A percentile compares a stretch with the other conserved stretches of the same genome.
These are phyloP conservation scores for Xestia c-nigrum DNA, from an alignment of 2,888 invertebrate genomes.

Conservation along the genomic window DNA sequence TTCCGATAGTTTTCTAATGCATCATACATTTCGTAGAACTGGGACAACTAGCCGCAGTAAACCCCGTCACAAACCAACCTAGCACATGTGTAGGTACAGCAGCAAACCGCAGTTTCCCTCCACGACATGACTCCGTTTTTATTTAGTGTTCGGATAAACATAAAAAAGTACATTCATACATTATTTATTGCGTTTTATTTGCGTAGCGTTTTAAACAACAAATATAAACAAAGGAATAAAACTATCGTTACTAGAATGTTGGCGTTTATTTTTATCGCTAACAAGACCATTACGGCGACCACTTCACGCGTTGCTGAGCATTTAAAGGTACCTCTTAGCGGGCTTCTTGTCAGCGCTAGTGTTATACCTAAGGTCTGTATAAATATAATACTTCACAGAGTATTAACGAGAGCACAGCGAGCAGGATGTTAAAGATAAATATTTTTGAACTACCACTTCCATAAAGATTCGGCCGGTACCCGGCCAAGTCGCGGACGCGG, in stretches of 20 bases:
- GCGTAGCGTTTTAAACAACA: conserved; percentile 46
- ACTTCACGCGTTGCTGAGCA: conserved; percentile 18
- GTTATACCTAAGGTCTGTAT: conserved; percentile 1
- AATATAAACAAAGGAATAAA: conserved; percentile 49
- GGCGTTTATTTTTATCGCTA: conserved; percentile 52
- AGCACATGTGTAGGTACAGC: conserved; percentile 13
- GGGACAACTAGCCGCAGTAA: conserved; percentile 13
- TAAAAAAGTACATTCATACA: conserved; percentile 50
- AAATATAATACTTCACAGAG: neutral
- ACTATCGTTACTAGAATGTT: conserved; percentile 39
- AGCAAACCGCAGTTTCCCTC: conserved; percentile 50
- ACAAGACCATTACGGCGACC: conserved; percentile 44
- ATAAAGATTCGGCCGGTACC: neutral
- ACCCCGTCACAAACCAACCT: conserved; percentile 3
- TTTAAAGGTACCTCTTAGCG: neutral
- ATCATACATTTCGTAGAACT: conserved; percentile 5
- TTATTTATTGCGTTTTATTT: conserved; percentile 53
- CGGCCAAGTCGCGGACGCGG: neutral
- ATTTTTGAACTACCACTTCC: neutral
- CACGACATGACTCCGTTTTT: conserved; percentile 51
- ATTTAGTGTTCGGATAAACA: conserved; percentile 48
- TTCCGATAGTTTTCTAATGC: neutral
- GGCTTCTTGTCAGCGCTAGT: conserved; percentile 22
- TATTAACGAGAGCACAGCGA: neutral
- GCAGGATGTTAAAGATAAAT: neutral